A percentile compares a stretch with the other conserved stretches of the same genome.
Conservation (phyloP, 2,888 invertebrate genomes). For the Acanthopleura granulata region DNA sequence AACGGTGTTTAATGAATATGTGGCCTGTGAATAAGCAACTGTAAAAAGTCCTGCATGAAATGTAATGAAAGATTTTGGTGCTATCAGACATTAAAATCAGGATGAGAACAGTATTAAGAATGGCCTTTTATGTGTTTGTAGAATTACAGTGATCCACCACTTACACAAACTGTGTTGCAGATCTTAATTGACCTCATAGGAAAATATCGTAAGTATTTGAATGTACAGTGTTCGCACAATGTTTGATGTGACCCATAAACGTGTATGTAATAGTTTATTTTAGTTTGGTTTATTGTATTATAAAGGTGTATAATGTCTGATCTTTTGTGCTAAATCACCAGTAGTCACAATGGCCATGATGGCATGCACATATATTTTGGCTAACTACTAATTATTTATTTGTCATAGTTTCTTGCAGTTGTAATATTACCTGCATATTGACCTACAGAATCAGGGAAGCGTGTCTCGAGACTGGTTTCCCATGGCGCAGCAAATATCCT, state of each 20-base stretch:
- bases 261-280: not conserved
- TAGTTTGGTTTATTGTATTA: not conserved
- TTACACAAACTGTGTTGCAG: slow-evolving; percentile 53
- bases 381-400: too few relatives aligned
- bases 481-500: slow-evolving; percentile 61
- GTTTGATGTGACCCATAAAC: not conserved
- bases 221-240: not conserved
- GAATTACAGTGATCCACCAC: slow-evolving; percentile 51
- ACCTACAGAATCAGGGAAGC: slow-evolving; percentile 58
- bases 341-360: too few relatives aligned
- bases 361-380: too few relatives aligned
- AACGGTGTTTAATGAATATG: too few relatives aligned
- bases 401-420: too few relatives aligned
- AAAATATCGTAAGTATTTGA: slow-evolving; percentile 59
- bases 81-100: too few relatives aligned
- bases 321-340: too few relatives aligned
- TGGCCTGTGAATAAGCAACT: too few relatives aligned
- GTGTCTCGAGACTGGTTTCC: slow-evolving; percentile 56
- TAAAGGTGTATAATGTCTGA: too few relatives aligned
- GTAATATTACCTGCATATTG: not conserved
- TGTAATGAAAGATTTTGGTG: too few relatives aligned
- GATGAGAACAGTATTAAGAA: too few relatives aligned
- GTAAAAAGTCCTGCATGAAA: too few relatives aligned
- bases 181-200: slow-evolving; percentile 63
- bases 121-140: slow-evolving; percentile 32